Percentiles rank a stretch among this genome's conserved stretches.
phyloP scores from a whole-genome alignment of 1,140 invertebrate species.

The Antheraea pernyi region DNA sequence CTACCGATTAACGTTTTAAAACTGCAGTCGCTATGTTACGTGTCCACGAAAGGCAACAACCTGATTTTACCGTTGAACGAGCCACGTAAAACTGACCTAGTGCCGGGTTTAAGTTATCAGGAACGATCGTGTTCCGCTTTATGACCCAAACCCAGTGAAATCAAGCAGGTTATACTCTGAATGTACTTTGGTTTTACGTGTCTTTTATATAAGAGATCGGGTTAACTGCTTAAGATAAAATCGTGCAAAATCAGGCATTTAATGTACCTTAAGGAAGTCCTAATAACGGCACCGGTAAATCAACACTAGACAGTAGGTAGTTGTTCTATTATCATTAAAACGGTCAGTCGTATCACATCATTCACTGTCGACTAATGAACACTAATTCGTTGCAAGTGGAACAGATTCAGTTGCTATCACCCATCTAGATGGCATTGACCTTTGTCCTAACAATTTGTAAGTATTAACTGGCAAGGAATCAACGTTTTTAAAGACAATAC shows the following conservation, averaged over 20 bases:
- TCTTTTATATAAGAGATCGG: neutral
- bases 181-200: neutral
- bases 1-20: conserved; percentile 64
- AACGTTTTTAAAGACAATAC: neutral
- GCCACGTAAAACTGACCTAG: conserved; percentile 75
- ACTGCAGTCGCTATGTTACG: conserved; percentile 68
- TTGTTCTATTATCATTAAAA: conserved; percentile 21
- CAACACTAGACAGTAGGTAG: conserved; percentile 29
- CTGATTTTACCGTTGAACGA: conserved; percentile 76
- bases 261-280: conserved; percentile 53
- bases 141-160: conserved; percentile 32
- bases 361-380: conserved; percentile 59
- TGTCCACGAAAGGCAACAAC: conserved; percentile 67
- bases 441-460: conserved; percentile 53
- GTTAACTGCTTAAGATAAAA: conserved; percentile 44
- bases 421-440: conserved; percentile 66
- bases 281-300: conserved; percentile 43
- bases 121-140: conserved; percentile 60
- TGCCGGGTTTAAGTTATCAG: conserved; percentile 72
- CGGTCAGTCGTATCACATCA: conserved; percentile 40
- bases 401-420: conserved; percentile 76
- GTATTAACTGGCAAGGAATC: conserved; percentile 19
- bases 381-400: conserved; percentile 75
- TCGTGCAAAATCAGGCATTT: conserved; percentile 37
- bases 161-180: conserved; percentile 18